These are phyloP conservation scores for Anhinga anhinga DNA, from an alignment of 2,113 vertebrate genomes.

Conservation along the genomic window DNA sequence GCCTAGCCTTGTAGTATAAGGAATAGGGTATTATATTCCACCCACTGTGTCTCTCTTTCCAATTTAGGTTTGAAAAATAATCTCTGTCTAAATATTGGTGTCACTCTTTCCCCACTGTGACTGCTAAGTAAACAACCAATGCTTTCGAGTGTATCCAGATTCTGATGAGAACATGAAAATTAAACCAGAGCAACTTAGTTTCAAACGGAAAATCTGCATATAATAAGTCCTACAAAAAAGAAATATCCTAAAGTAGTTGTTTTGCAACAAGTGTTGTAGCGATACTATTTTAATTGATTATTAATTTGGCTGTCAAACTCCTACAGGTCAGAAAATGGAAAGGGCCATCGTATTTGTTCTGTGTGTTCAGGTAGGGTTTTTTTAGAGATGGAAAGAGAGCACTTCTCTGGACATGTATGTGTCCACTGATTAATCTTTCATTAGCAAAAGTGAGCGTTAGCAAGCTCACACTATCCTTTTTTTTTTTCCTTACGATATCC, in stretches of 20 bases:
- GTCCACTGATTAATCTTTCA: neutral
- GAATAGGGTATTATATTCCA: neutral
- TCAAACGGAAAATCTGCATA: neutral
- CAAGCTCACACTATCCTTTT: neutral
- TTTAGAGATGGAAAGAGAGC: neutral
- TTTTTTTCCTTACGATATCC: neutral
- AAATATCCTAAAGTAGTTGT: neutral
- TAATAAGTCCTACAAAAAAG: neutral
- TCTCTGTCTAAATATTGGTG: neutral
- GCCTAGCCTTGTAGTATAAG: neutral
- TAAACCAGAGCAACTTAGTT: neutral
- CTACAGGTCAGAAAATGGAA: neutral
- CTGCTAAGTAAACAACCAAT: neutral
- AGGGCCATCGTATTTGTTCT: neutral
- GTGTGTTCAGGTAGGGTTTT: neutral
- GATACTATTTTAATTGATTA: neutral
- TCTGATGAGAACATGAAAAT: neutral
- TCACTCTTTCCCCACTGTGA: neutral
- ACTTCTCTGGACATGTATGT: neutral
- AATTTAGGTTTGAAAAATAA: neutral
- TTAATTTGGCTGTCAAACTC: neutral
- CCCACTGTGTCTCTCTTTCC: neutral
- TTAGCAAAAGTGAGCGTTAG: neutral
- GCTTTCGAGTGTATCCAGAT: neutral
- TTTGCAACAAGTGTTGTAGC: neutral